Evolutionary conservation across 2,888 invertebrate genomes (phyloP).

Genomic region (Thymelicus lineola): DNA sequence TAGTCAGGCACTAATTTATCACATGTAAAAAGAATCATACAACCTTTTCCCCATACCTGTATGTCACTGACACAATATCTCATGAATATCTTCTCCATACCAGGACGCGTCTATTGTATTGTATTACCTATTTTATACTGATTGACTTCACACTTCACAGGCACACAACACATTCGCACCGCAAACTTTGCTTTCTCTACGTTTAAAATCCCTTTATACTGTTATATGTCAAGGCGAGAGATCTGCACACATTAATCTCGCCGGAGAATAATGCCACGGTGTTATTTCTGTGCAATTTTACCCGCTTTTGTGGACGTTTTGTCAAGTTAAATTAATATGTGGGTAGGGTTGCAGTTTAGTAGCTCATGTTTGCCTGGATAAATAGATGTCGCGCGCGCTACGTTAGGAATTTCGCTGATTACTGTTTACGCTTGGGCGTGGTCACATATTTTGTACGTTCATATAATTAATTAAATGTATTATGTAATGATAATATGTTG

Average conservation of each 20-base stretch:
- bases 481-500: too few relatives aligned
- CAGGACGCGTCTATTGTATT: not conserved
- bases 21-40: too few relatives aligned
- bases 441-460: not conserved
- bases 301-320: conserved; percentile 36
- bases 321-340: conserved; percentile 38
- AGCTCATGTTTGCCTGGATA: conserved; percentile 4
- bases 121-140: not conserved
- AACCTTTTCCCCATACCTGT: too few relatives aligned
- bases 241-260: conserved; percentile 37
- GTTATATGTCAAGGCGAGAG: conserved; percentile 30
- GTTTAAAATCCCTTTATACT: conserved; percentile 26
- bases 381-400: not conserved
- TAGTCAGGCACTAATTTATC: too few relatives aligned
- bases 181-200: conserved; percentile 14
- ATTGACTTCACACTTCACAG: conserved; percentile 1
- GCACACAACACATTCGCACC: not conserved
- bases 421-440: not conserved
- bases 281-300: conserved; percentile 32
- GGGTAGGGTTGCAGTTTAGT: conserved; percentile 30
- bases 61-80: too few relatives aligned
- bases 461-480: too few relatives aligned
- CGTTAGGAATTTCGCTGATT: not conserved
- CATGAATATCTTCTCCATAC: too few relatives aligned
- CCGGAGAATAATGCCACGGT: conserved; percentile 32